A percentile compares a stretch with the other conserved stretches of the same genome.
phyloP scores from a whole-genome alignment of 2,888 invertebrate species.

The Hartigia nigra region DNA sequence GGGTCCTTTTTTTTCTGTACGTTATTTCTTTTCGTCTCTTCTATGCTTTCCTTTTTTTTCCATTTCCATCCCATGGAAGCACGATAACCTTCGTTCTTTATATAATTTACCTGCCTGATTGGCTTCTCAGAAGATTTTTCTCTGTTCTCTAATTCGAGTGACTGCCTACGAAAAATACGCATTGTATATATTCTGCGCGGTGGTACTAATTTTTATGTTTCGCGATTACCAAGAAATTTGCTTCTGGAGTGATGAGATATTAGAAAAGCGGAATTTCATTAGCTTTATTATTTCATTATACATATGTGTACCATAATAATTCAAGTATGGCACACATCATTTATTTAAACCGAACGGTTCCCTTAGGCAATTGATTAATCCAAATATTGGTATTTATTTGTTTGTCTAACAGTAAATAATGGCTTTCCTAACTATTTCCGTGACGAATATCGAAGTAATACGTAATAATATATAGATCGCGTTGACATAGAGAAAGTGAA shows the following conservation, averaged over 20 bases:
- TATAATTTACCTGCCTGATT: conserved; percentile 45
- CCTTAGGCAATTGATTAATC: neutral
- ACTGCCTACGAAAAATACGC: neutral
- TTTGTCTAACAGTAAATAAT: neutral
- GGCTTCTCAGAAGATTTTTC: conserved; percentile 19
- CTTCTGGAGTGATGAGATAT: neutral
- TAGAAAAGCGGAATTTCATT: neutral
- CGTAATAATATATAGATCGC: neutral
- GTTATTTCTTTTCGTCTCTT: conserved; percentile 10
- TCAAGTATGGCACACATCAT: neutral
- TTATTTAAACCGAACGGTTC: conserved; percentile 10
- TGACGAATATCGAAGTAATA: neutral
- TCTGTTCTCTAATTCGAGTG: neutral
- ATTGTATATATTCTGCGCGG: neutral
- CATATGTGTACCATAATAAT: too few relatives aligned
- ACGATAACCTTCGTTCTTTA: conserved; percentile 39
- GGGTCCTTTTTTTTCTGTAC: conserved; percentile 1
- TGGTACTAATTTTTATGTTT: neutral
- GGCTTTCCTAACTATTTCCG: neutral
- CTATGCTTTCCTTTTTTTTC: conserved; percentile 17
- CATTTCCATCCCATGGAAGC: conserved; percentile 11
- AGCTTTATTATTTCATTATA: neutral
- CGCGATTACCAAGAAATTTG: neutral
- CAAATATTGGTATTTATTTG: neutral
- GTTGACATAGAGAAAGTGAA: neutral